Evolutionary conservation across 2,888 invertebrate genomes (phyloP), one percentile per base, ranked within the genome.

Genomic region (Patella ulyssiponensis): DNA sequence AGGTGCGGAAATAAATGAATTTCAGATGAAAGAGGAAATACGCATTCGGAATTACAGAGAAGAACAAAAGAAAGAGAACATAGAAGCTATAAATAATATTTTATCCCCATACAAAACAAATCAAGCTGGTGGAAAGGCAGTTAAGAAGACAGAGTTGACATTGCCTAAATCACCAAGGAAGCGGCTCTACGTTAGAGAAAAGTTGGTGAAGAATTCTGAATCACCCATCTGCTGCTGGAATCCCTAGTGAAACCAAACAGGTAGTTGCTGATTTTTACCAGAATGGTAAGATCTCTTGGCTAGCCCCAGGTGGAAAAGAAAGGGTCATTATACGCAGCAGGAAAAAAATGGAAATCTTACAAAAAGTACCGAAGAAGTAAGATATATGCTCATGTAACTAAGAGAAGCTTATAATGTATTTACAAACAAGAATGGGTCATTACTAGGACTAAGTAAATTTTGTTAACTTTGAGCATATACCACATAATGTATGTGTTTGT

Each of bases 351-450:
- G n/a, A n/a, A 15, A 11, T 20, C n/a, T 5, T 9, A n/a, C 9
- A 11, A 64, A 64, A 20, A 64, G 64, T n/a, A 20, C 64, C 64
- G n/a, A 64, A 64, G n/a, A 64, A 64, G 20, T 64, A 64, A 64
- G 64, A 14, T 20, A 12, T 12, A 64, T 64, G 64, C 23, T 64
- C n/a, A 15, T 64, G 64, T 64, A 7, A 20, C 64, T 64, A 20
- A 64, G 64, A 20, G 20, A n/a, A 64, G 64, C 64, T 11, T 64
- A 20, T 20, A 64, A 20, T 20, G n/a, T 17, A 20, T 64, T 64
- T 64, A 11, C 64, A 20, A 20, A 17, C 20, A 64, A n/a, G 1
- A 17, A 64, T 64, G 20, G n/a, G 9, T 64, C 64, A 20, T 20
- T 23, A 14, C 11, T 23, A 64, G 64, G 64, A 20, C 64, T 12